Evolutionary conservation across 2,797 vertebrate species (phyloP).

Genomic region (Mionectes olivaceus): DNA sequence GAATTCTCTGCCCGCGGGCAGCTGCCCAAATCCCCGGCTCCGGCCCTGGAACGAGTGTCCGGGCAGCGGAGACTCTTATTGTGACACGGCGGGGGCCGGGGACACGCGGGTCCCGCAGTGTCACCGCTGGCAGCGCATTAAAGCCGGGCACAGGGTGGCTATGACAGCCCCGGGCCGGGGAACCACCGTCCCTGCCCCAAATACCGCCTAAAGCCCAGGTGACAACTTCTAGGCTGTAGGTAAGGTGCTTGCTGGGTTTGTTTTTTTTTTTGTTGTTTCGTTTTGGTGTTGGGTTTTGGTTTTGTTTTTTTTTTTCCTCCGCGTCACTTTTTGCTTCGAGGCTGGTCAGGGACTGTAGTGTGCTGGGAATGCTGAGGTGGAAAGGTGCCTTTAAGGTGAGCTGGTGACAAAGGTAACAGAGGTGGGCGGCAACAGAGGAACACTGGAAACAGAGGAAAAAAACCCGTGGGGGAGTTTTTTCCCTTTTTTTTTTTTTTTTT

Average conservation of each 20-base stretch:
- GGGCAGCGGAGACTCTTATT: slow-evolving; percentile 76
- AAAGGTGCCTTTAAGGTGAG: accelerated
- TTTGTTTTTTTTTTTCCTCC: not conserved
- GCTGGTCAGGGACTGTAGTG: accelerated
- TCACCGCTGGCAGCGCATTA: slow-evolving; percentile 77
- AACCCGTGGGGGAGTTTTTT: too few species aligned
- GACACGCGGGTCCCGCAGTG: slow-evolving; percentile 67
- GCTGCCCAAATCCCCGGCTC: not conserved
- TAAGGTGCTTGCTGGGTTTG: slow-evolving; percentile 44
- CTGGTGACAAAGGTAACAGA: not conserved
- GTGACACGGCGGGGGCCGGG: slow-evolving; percentile 67
- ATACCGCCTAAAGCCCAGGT: slow-evolving; percentile 39
- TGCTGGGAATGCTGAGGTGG: accelerated
- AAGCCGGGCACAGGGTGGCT: slow-evolving; percentile 64
- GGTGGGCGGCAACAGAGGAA: not conserved
- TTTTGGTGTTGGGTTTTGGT: too few species aligned
- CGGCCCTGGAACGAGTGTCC: not conserved
- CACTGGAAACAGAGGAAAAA: not conserved
- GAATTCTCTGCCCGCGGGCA: not conserved
- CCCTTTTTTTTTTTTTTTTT: not conserved
- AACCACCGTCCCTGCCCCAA: slow-evolving; percentile 59
- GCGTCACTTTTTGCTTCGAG: not conserved
- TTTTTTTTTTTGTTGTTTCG: too few species aligned
- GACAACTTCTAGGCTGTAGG: slow-evolving; percentile 54
- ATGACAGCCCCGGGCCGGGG: slow-evolving; percentile 17